These are phyloP conservation scores for Lagocephalus sceleratus DNA, from an alignment of 2,797 vertebrate species.

Conservation along the genomic window DNA sequence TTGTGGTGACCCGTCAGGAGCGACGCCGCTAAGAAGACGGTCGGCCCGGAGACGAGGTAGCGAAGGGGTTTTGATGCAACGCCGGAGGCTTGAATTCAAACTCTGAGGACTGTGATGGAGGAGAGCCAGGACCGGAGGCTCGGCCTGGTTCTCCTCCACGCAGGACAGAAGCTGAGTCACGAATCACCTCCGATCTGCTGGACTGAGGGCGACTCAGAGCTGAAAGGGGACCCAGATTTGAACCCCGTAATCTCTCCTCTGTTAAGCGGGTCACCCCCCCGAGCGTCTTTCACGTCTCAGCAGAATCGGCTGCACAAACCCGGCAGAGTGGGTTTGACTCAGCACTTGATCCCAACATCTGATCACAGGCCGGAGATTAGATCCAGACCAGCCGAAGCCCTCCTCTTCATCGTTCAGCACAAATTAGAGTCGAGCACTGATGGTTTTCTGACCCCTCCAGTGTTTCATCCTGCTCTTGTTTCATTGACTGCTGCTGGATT, in stretches of 20 bases:
- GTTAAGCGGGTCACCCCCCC: slow-evolving; percentile 44
- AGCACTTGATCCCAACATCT: slow-evolving; percentile 47
- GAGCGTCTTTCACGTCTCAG: slow-evolving; percentile 50
- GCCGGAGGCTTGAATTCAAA: slow-evolving; percentile 57
- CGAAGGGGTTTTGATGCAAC: slow-evolving; percentile 68
- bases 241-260: slow-evolving; percentile 51
- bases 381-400: slow-evolving; percentile 24
- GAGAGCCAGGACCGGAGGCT: slow-evolving; percentile 39
- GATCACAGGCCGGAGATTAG: slow-evolving; percentile 53
- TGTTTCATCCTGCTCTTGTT: slow-evolving; percentile 42
- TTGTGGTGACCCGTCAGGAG: slow-evolving; percentile 74
- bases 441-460: slow-evolving; percentile 38
- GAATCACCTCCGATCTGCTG: slow-evolving; percentile 41
- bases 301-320: slow-evolving; percentile 15
- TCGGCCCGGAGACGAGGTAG: slow-evolving; percentile 75
- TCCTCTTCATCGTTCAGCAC: slow-evolving; percentile 45
- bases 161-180: slow-evolving; percentile 50
- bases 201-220: slow-evolving; percentile 30
- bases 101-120: slow-evolving; percentile 45
- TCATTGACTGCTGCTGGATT: slow-evolving; percentile 37
- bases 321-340: slow-evolving; percentile 15
- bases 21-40: slow-evolving; percentile 72
- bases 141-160: slow-evolving; percentile 30
- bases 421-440: slow-evolving; percentile 35
- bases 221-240: slow-evolving; percentile 22